Evolutionary conservation across 53 echinoderm and acorn worm genomes (phyloP).

Genomic region (Actinopyga echinites): DNA sequence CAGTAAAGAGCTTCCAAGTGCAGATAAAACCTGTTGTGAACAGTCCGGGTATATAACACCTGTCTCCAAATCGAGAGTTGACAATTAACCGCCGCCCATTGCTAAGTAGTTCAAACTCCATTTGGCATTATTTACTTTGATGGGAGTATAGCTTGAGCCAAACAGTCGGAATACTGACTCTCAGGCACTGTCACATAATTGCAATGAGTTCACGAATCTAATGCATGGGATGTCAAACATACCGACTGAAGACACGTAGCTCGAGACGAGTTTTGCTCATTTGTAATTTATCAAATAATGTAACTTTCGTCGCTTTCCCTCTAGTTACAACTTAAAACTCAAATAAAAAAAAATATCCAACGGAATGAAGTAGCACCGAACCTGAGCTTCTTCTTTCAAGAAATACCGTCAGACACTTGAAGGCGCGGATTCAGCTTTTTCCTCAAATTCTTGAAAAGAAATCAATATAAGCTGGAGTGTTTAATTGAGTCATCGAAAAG

Average conservation of each 20-base stretch:
- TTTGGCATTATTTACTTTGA: slow-evolving; percentile 33
- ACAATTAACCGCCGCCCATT: slow-evolving; percentile 23
- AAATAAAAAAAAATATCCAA: too few species aligned
- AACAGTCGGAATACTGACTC: too few species aligned
- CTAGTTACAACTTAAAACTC: too few species aligned
- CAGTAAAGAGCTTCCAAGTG: neutral
- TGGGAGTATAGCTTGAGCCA: neutral
- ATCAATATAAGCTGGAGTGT: slow-evolving; percentile 7
- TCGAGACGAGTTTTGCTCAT: too few species aligned
- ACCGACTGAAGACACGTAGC: too few species aligned
- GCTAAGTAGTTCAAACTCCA: slow-evolving; percentile 43
- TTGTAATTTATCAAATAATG: too few species aligned
- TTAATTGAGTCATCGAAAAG: slow-evolving; percentile 24
- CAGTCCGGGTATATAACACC: slow-evolving; percentile 25
- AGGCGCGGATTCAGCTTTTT: neutral
- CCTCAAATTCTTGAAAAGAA: neutral
- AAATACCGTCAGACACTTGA: neutral
- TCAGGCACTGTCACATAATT: too few species aligned
- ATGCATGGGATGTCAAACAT: too few species aligned
- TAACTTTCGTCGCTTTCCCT: too few species aligned
- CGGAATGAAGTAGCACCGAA: too few species aligned
- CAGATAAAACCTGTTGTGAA: slow-evolving; percentile 1
- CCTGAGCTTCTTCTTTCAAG: neutral
- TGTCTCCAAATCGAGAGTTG: slow-evolving; percentile 3
- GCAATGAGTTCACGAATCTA: too few species aligned